Conservation (phyloP, 2,888 invertebrate genomes). For the Polymixis flavicincta region DNA sequence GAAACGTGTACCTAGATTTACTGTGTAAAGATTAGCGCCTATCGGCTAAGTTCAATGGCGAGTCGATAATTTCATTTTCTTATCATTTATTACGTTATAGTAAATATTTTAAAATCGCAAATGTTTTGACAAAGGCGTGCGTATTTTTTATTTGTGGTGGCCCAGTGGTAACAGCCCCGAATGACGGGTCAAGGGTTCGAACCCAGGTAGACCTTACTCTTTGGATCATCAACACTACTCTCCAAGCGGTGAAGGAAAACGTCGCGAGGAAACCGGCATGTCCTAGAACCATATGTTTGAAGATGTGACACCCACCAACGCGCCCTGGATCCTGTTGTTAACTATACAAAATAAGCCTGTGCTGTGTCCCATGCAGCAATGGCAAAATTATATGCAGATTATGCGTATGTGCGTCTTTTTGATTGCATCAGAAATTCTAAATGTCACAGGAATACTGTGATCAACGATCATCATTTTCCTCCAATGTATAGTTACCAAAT, state of each 20-base stretch:
- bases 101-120: background rate
- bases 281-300: background rate
- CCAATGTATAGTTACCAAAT: too few species aligned
- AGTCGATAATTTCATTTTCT: constrained; percentile 17
- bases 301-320: too few species aligned
- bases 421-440: too few species aligned
- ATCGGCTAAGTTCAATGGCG: constrained; percentile 63
- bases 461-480: too few species aligned
- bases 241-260: background rate
- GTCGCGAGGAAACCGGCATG: background rate
- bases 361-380: too few species aligned
- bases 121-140: background rate
- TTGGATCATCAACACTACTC: too few species aligned
- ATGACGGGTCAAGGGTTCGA: background rate
- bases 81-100: constrained; percentile 14
- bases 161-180: background rate
- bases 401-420: too few species aligned
- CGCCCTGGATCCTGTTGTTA: too few species aligned
- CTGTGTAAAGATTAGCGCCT: constrained; percentile 22
- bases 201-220: too few species aligned
- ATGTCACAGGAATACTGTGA: too few species aligned
- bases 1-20: background rate
- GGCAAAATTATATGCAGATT: too few species aligned
- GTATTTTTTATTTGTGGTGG: background rate
- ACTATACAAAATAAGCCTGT: too few species aligned